Base-by-base conservation (phyloP, 2,888 invertebrate species). In the Tridacna crocea region DNA sequence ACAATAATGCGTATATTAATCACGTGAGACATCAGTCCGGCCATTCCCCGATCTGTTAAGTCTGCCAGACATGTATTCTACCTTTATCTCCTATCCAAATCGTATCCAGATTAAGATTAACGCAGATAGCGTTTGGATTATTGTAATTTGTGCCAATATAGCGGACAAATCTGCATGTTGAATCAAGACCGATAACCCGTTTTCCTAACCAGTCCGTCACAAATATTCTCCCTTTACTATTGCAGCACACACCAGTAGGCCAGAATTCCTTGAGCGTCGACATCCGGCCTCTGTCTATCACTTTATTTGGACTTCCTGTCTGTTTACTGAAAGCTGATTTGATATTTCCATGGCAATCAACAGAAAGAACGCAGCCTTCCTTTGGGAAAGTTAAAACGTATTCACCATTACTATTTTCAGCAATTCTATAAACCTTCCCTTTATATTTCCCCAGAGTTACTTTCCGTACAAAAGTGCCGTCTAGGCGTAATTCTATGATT, bases 361-460 rank as follows among this genome's bases (percentile, higher is more conserved):
- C 58, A 19, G 79, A 74, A 8, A 77, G 51, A 51, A 83, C 58
- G 22, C n/a, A 70, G 8, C 83, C 77, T 26, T 80, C 79, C 48
- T 83, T 83, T 36, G 83, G 79, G 58, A 83, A 80, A 15, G 77
- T 80, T n/a, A 83, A 27, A 17, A 77, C 66, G 36, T 80, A 83
- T 48, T 79, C 60, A 6, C 65, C 46, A 36, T 80, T 74, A n/a
- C 19, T 46, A 27, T 77, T 83, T 26, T 83, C 77, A 12, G 79
- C 77, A 27, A 83, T 68, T 75, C 83, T 79, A 27, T 83, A 83
- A 0, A 83, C 83, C 51, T 83, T 83, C 13, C 83, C 83, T 22
- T 70, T 47, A 61, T 58, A 79, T 22, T 72, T 61, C 36, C 48
- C 60, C 22, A 83, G 22, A 13, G 63, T 60, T 24, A 80, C 51